Conservation (phyloP, 2,888 invertebrate species). For the Napeogenes inachia region DNA sequence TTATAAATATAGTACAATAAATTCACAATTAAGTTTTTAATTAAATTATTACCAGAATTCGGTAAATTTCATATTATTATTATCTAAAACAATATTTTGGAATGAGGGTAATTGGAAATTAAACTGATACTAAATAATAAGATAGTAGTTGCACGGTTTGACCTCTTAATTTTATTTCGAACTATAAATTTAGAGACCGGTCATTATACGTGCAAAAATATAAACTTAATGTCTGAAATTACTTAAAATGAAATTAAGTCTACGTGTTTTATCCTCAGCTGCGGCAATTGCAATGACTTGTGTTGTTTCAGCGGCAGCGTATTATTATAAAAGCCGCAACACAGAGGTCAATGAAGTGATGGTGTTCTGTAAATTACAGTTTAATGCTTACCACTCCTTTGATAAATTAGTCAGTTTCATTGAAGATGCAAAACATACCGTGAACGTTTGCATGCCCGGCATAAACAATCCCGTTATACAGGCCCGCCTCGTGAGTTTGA, state of each 20-base stretch:
- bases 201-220: conserved; percentile 38
- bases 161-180: conserved; percentile 59
- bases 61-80: no score
- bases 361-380: conserved; percentile 72
- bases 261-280: conserved; percentile 59
- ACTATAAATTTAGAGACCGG: conserved; percentile 56
- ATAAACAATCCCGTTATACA: conserved; percentile 71
- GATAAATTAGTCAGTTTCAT: conserved; percentile 66
- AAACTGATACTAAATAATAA: conserved; percentile 29
- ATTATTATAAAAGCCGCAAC: conserved; percentile 60
- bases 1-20: no score
- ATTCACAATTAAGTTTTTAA: no score
- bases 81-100: neutral
- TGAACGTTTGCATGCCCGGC: conserved; percentile 69
- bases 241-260: conserved; percentile 64
- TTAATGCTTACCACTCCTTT: conserved; percentile 66
- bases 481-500: conserved; percentile 56
- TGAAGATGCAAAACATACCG: conserved; percentile 57
- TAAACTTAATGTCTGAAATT: conserved; percentile 58
- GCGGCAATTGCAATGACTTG: conserved; percentile 64
- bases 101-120: conserved; percentile 49
- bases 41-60: no score
- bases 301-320: conserved; percentile 64
- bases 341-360: conserved; percentile 68
- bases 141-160: conserved; percentile 40